Percentiles rank a stretch among this genome's conserved stretches.
These are phyloP conservation scores for Acrossocheilus fasciatus DNA, from an alignment of 2,797 vertebrate genomes.

Conservation along the genomic window DNA sequence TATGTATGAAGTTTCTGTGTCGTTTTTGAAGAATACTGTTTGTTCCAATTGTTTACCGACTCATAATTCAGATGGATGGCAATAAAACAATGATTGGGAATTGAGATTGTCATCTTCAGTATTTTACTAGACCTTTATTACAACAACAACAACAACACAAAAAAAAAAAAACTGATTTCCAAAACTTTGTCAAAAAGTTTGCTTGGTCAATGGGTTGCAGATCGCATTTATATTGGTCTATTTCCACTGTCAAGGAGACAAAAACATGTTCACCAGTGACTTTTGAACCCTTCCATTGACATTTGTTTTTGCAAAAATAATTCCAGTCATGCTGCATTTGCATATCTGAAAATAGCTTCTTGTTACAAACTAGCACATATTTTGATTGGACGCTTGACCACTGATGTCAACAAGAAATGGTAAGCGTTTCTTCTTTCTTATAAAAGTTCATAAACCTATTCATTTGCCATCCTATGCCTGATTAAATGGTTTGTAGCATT, in stretches of 20 bases:
- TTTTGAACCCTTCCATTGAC: background rate
- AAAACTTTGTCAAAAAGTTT: background rate
- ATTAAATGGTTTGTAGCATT: background rate
- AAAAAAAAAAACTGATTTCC: background rate
- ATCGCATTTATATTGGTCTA: background rate
- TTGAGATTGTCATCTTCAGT: background rate
- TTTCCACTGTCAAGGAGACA: background rate
- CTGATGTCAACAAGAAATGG: background rate
- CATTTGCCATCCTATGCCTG: background rate
- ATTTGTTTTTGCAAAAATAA: background rate
- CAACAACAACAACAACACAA: background rate
- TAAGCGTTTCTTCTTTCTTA: background rate
- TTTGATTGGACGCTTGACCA: background rate
- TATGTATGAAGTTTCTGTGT: background rate
- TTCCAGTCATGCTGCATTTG: background rate
- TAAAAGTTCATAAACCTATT: background rate
- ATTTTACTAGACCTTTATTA: background rate
- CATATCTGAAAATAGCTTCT: background rate
- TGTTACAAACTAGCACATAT: background rate
- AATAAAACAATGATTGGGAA: constrained; percentile 17
- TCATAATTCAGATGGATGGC: constrained; percentile 26
- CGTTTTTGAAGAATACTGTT: background rate
- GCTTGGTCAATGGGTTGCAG: background rate
- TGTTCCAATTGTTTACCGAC: constrained; percentile 21
- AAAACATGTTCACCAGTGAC: background rate